Base-by-base conservation (phyloP, 2,797 vertebrate genomes). In the Manis javanica region DNA sequence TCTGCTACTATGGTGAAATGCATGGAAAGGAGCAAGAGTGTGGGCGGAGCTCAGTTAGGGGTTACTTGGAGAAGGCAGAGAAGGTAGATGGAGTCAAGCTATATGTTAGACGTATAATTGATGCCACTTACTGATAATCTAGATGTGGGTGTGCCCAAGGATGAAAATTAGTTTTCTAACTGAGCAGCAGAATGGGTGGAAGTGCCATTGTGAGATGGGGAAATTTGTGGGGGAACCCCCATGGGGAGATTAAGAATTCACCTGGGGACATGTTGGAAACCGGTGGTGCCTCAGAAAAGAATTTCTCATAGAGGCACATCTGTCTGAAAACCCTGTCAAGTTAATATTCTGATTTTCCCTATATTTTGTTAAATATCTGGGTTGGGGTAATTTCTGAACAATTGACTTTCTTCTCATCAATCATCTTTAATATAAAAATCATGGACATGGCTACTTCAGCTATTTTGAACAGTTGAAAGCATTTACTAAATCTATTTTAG, bases 341-440 rank as follows among this genome's bases (percentile, higher is more conserved):
- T 42, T 42, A 88, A 81, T 55, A 46, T n/a, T 66, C 21, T 46
- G 12, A 57, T 74, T 49, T 66, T 13, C 19, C n/a, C 16, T 21
- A 18, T 61, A 66, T 82, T 89, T 71, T 92, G 0, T 26, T 18
- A 92, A 92, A 39, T 77, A 68, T 49, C 7, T 68, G 2, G 71
- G 19, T 86, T 53, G 12, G 19, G 21, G 3, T 66, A 53, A 86
- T 89, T 66, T 18, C 34, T 77, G 19, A 85, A 69, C 64, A 89
- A 83, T 69, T 86, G 19, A 82, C 29, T 57, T 66, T 84, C 21
- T 82, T 46, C 81, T 61, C 21, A 51, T 71, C 29, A 86, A 34
- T 82, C 71, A 71, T 86, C 19, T 93, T 89, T 82, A 86, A 77
- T 72, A 46, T 66, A 78, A 90, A 71, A 74, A 71, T 81, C 1